phyloP scores from a whole-genome alignment of 1,140 invertebrate species.

The Eufriesea mexicana region DNA sequence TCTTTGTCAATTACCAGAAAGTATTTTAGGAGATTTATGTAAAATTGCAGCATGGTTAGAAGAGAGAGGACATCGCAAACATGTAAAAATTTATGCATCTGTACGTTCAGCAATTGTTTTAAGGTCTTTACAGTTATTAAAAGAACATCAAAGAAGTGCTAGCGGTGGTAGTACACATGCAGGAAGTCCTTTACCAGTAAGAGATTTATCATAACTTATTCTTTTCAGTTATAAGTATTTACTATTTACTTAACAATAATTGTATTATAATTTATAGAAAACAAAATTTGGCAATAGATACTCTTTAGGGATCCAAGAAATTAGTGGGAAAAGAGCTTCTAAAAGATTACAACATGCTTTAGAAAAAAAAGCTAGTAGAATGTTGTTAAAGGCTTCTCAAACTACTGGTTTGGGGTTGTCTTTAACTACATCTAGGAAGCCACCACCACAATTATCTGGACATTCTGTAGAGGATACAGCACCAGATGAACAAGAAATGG shows the following conservation, averaged over 20 bases:
- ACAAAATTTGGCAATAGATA: constrained; percentile 83
- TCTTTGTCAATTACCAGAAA: constrained; percentile 84
- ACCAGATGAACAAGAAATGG: constrained; percentile 92
- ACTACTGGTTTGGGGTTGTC: constrained; percentile 82
- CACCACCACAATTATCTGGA: constrained; percentile 69
- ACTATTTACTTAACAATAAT: constrained; percentile 1
- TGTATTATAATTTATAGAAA: constrained; percentile 72
- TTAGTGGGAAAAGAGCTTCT: constrained; percentile 80
- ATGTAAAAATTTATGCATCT: constrained; percentile 90
- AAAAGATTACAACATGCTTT: constrained; percentile 84
- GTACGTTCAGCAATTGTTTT: constrained; percentile 90
- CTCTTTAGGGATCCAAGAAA: constrained; percentile 75
- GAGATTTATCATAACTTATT: not conserved
- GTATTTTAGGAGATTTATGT: constrained; percentile 87
- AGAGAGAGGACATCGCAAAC: constrained; percentile 90
- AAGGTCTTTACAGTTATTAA: constrained; percentile 89
- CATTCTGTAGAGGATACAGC: constrained; percentile 77
- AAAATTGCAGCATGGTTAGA: constrained; percentile 93
- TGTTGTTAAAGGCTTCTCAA: constrained; percentile 92
- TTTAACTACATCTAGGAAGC: constrained; percentile 78
- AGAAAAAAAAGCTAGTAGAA: constrained; percentile 93
- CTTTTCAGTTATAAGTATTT: not conserved
- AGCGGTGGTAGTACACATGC: constrained; percentile 86
- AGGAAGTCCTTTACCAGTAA: constrained; percentile 81
- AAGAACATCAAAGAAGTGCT: constrained; percentile 91